A percentile compares a stretch with the other conserved stretches of the same genome.
Evolutionary conservation across 2,113 vertebrate genomes (phyloP).

Genomic region (Plecotus auritus): DNA sequence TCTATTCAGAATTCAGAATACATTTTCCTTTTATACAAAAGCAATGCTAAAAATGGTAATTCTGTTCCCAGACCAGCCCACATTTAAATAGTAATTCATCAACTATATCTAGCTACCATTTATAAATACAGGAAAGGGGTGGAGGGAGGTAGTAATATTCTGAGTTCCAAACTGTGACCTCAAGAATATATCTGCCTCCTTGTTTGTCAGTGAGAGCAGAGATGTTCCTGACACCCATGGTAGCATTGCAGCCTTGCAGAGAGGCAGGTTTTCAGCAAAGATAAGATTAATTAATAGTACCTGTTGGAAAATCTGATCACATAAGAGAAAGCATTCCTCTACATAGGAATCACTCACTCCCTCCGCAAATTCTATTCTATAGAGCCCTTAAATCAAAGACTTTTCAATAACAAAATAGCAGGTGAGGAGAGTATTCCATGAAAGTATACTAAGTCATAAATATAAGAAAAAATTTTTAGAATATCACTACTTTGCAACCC

Average conservation of each 20-base stretch:
- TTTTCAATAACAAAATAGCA: background rate
- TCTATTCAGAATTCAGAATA: background rate
- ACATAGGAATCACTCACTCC: background rate
- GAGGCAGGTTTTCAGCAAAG: background rate
- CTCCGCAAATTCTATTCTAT: background rate
- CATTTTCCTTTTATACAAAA: conserved; percentile 11
- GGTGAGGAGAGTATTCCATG: background rate
- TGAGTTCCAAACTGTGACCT: background rate
- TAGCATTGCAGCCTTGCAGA: background rate
- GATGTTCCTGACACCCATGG: background rate
- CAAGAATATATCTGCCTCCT: background rate
- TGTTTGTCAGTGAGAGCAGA: background rate
- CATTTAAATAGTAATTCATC: conserved; percentile 1
- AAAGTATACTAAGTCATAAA: background rate
- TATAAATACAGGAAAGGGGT: background rate
- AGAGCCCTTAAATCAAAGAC: background rate
- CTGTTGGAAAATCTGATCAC: background rate
- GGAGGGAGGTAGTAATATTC: background rate
- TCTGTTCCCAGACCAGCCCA: background rate
- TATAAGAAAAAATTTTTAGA: background rate
- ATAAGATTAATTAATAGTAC: background rate
- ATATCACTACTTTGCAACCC: background rate
- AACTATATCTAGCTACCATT: background rate
- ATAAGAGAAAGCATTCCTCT: background rate
- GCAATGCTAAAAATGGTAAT: background rate